Percentiles rank a stretch among this genome's conserved stretches.
These are phyloP conservation scores for Pseudeuparius sepicola DNA, from an alignment of 2,888 invertebrate genomes.

Conservation along the genomic window DNA sequence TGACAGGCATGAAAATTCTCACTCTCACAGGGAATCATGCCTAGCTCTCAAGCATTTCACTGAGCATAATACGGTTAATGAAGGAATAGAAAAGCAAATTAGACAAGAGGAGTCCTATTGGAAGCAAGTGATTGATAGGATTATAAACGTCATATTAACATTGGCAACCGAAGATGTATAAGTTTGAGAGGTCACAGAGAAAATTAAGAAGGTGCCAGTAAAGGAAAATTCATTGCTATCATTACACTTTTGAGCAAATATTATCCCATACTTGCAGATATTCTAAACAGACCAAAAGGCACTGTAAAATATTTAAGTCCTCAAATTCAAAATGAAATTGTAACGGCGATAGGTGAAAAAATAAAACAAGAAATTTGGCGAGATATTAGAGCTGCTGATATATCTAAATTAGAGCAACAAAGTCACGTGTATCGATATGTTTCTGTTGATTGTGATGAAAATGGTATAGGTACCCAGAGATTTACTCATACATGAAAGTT, in stretches of 20 bases:
- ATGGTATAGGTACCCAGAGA: too few species aligned
- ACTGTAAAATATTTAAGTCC: slow-evolving; percentile 6
- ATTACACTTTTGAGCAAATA: slow-evolving; percentile 3
- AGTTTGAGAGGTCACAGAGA: neutral
- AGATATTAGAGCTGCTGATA: slow-evolving; percentile 2
- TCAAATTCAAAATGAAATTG: slow-evolving; percentile 2
- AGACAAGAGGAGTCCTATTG: slow-evolving; percentile 6
- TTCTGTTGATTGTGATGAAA: too few species aligned
- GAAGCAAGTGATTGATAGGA: slow-evolving; percentile 6
- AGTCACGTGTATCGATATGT: slow-evolving; percentile 3
- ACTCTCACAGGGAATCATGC: too few species aligned
- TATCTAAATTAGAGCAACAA: slow-evolving; percentile 4
- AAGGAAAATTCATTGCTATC: slow-evolving; percentile 5
- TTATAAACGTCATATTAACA: slow-evolving; percentile 6
- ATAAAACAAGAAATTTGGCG: too few species aligned
- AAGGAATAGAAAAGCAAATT: slow-evolving; percentile 5
- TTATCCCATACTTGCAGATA: slow-evolving; percentile 4
- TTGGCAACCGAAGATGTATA: slow-evolving; percentile 4
- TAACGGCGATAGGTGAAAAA: neutral
- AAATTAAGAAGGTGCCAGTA: slow-evolving; percentile 3
- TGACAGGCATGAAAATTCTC: too few species aligned
- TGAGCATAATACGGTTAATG: slow-evolving; percentile 5
- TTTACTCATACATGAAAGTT: too few species aligned
- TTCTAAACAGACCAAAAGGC: slow-evolving; percentile 4
- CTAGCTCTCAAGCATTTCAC: too few species aligned